Conservation (phyloP, 2,888 invertebrate genomes). For the Thecocarcelia acutangulata region DNA sequence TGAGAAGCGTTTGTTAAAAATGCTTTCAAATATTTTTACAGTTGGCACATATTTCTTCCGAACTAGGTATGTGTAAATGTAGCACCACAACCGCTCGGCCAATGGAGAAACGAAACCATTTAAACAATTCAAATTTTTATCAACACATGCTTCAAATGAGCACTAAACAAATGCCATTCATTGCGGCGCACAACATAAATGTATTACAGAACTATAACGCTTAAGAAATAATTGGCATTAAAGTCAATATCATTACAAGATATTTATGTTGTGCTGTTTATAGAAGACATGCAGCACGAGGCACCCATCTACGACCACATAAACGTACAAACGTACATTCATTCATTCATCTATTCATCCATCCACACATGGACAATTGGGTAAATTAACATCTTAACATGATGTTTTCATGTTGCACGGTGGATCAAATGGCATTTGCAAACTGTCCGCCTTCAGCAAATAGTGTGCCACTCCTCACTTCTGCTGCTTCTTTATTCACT, state of each 20-base stretch:
- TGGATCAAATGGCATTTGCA: slow-evolving; percentile 65
- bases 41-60: neutral
- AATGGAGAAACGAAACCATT: slow-evolving; percentile 12
- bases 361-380: slow-evolving; percentile 57
- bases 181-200: slow-evolving; percentile 23
- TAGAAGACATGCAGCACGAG: slow-evolving; percentile 60
- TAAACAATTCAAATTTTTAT: slow-evolving; percentile 39
- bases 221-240: slow-evolving; percentile 53
- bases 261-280: slow-evolving; percentile 52
- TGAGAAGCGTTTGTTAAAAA: neutral
- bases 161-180: slow-evolving; percentile 29
- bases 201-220: slow-evolving; percentile 31
- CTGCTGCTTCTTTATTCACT: slow-evolving; percentile 4
- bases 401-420: slow-evolving; percentile 64
- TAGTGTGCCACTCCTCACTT: slow-evolving; percentile 66
- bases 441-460: slow-evolving; percentile 69
- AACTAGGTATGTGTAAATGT: neutral
- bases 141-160: slow-evolving; percentile 33
- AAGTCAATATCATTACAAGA: slow-evolving; percentile 54
- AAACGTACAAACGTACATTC: neutral
- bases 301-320: slow-evolving; percentile 19
- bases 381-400: slow-evolving; percentile 68
- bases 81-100: neutral
- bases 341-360: neutral
- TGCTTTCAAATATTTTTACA: neutral